Evolutionary conservation across 1,140 invertebrate species (phyloP).

Genomic region (Lineus longissimus): DNA sequence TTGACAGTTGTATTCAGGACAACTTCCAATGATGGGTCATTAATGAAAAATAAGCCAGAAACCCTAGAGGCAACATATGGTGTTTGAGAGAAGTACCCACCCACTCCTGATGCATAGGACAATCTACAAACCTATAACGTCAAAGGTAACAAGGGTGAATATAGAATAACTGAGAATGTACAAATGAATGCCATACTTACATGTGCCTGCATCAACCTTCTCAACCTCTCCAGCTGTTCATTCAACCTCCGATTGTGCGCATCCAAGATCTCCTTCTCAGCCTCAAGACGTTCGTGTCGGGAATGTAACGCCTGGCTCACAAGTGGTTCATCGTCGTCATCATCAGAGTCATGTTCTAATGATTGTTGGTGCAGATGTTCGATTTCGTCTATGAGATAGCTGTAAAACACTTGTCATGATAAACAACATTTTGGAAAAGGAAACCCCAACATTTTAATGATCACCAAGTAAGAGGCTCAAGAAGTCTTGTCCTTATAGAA

Average conservation of each 20-base stretch:
- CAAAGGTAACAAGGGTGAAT: no score
- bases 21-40: no score
- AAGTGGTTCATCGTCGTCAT: slow-evolving; percentile 23
- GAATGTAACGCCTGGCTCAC: slow-evolving; percentile 18
- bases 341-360: neutral
- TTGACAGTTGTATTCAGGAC: no score
- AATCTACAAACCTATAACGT: no score
- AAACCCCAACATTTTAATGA: neutral
- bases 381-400: neutral
- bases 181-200: no score
- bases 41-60: no score
- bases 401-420: slow-evolving; percentile 13
- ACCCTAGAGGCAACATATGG: no score
- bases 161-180: no score
- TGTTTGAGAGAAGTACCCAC: no score
- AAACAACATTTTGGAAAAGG: slow-evolving; percentile 18
- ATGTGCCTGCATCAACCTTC: neutral
- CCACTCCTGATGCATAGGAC: no score
- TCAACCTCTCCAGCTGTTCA: slow-evolving; percentile 14
- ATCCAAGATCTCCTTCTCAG: slow-evolving; percentile 21
- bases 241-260: slow-evolving; percentile 23
- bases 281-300: slow-evolving; percentile 21
- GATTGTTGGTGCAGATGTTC: neutral
- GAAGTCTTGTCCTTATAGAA: neutral
- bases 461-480: neutral